Percentiles rank a stretch among this genome's conserved stretches.
Conservation (phyloP, 1,140 invertebrate genomes). For the Brachionus manjavacas region DNA sequence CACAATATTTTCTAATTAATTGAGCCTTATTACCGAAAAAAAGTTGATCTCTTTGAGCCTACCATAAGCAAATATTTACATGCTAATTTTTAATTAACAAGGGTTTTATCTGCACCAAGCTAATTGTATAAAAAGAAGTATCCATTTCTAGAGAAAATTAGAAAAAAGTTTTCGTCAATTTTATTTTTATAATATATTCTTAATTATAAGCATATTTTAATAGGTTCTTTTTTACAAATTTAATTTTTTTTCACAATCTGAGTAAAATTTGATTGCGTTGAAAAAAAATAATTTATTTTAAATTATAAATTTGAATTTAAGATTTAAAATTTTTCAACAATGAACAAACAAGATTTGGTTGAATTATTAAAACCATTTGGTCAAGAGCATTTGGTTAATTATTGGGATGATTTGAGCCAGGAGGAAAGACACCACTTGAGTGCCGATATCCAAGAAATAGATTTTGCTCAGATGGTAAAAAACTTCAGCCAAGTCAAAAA, state of each 20-base stretch:
- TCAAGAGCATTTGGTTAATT: slow-evolving; percentile 36
- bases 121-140: not conserved
- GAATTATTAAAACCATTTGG: not conserved
- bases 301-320: not conserved
- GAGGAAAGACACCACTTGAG: not conserved
- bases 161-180: not conserved
- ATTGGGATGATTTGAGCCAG: slow-evolving; percentile 17
- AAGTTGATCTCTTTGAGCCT: not conserved
- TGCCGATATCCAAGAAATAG: not conserved
- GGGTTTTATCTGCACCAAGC: not conserved
- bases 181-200: not conserved
- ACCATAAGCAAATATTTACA: not conserved
- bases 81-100: not conserved
- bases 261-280: slow-evolving; percentile 3
- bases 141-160: not conserved
- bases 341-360: slow-evolving; percentile 26
- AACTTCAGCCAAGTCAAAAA: not conserved
- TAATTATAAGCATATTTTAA: too few species aligned
- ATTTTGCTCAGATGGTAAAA: slow-evolving; percentile 9
- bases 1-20: not conserved
- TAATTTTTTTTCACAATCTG: too few species aligned
- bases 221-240: too few species aligned
- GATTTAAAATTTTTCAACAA: not conserved
- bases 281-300: not conserved
- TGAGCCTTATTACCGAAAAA: not conserved